Evolutionary conservation across 2,797 vertebrate species (phyloP).

Genomic region (Lacerta bilineata): DNA sequence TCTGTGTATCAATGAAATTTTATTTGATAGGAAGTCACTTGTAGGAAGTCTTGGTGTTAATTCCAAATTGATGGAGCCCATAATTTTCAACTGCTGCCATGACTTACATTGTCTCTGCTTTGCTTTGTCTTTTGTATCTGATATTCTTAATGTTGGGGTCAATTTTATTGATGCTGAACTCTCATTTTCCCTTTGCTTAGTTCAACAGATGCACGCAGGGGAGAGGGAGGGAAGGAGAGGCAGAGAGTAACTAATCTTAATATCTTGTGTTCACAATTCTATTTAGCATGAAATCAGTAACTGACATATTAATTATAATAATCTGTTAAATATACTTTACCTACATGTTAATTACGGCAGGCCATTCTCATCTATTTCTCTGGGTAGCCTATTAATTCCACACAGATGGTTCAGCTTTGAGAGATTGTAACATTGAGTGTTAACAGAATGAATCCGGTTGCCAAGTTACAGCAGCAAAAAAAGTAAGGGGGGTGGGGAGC

Average conservation of each 20-base stretch:
- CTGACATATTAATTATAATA: conserved; percentile 87
- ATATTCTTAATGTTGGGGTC: conserved; percentile 78
- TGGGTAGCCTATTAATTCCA: conserved; percentile 85
- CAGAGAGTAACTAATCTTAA: conserved; percentile 78
- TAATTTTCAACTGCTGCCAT: conserved; percentile 69
- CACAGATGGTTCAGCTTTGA: conserved; percentile 84
- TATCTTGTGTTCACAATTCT: conserved; percentile 80
- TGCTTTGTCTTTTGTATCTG: conserved; percentile 72
- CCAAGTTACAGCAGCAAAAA: conserved; percentile 80
- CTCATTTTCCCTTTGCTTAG: conserved; percentile 64
- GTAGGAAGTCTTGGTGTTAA: conserved; percentile 67
- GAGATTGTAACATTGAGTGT: conserved; percentile 80
- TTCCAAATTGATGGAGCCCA: conserved; percentile 66
- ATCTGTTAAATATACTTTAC: conserved; percentile 87
- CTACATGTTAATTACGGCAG: conserved; percentile 85
- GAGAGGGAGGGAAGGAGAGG: too few relatives aligned
- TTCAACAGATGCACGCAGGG: conserved; percentile 58
- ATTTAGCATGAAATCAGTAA: conserved; percentile 83
- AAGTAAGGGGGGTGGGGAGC: conserved; percentile 40
- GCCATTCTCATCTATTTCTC: conserved; percentile 85
- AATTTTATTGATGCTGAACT: conserved; percentile 80
- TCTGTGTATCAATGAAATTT: not conserved
- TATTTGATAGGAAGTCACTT: conserved; percentile 52
- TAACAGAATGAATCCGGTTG: conserved; percentile 85
- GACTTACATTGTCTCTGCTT: conserved; percentile 54